Evolutionary conservation across 1,140 invertebrate species (phyloP).

Genomic region (Bombus polaris): DNA sequence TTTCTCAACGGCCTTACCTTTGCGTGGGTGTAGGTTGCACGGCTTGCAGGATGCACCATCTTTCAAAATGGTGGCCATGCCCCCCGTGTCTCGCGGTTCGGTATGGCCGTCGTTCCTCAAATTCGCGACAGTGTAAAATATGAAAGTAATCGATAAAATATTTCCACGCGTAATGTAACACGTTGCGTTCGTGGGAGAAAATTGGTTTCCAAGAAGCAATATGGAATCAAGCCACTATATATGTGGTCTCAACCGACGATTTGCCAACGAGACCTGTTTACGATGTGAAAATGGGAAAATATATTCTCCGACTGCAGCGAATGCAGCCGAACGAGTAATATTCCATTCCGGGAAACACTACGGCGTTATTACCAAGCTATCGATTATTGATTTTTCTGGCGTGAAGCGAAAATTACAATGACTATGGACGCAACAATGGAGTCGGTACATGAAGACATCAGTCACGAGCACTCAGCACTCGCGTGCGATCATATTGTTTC

Average conservation of each 20-base stretch:
- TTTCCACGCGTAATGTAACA: neutral
- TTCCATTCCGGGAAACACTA: conserved; percentile 38
- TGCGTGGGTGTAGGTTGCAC: conserved; percentile 73
- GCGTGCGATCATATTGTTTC: neutral
- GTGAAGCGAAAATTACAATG: conserved; percentile 44
- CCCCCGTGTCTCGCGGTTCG: conserved; percentile 35
- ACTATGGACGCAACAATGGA: conserved; percentile 18
- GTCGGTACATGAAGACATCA: neutral
- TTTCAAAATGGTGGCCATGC: conserved; percentile 76
- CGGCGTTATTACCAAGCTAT: conserved; percentile 28
- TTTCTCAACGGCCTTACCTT: conserved; percentile 67
- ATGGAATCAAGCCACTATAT: conserved; percentile 15
- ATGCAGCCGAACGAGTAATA: conserved; percentile 35
- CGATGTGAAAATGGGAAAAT: conserved; percentile 24
- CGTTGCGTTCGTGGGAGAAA: conserved; percentile 29
- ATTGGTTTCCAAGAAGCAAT: conserved; percentile 60
- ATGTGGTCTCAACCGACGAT: conserved; percentile 11
- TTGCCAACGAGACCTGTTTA: neutral
- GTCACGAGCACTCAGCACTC: conserved; percentile 2
- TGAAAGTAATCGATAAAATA: neutral
- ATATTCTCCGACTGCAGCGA: conserved; percentile 23
- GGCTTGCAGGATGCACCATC: conserved; percentile 70
- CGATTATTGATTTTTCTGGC: conserved; percentile 49
- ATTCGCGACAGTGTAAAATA: conserved; percentile 44
- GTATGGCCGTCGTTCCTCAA: conserved; percentile 56